phyloP scores from a whole-genome alignment of 2,113 vertebrate genomes.

The Entosphenus tridentatus region DNA sequence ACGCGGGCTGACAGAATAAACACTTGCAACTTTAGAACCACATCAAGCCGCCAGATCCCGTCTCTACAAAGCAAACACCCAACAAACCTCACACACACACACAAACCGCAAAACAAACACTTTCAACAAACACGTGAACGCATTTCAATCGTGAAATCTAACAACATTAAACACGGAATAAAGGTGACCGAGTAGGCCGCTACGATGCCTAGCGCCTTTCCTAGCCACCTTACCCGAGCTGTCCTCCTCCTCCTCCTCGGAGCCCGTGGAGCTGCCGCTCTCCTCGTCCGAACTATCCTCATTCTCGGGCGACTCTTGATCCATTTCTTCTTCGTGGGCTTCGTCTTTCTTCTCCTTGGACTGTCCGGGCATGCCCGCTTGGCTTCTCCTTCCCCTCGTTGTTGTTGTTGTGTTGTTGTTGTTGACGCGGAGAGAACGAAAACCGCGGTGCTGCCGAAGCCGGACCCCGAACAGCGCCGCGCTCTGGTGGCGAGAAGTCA shows the following conservation, averaged over 20 bases:
- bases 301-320: conserved; percentile 9
- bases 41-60: background rate
- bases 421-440: no score
- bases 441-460: no score
- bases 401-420: no score
- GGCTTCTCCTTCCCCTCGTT: no score
- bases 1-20: no score
- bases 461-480: no score
- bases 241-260: conserved; percentile 10
- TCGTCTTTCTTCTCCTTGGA: conserved; percentile 8
- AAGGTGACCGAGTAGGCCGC: background rate
- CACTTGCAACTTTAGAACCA: no score
- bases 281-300: conserved; percentile 10
- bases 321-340: conserved; percentile 8
- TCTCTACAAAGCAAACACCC: background rate
- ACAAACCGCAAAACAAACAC: background rate
- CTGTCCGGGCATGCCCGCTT: no score
- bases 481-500: no score
- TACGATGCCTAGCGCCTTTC: background rate
- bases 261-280: conserved; percentile 8
- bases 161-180: background rate
- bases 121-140: background rate
- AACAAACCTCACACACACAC: background rate
- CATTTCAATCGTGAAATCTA: background rate
- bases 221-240: conserved; percentile 6